Evolutionary conservation across 2,888 invertebrate species (phyloP).

Genomic region (Drosophila infuscata): DNA sequence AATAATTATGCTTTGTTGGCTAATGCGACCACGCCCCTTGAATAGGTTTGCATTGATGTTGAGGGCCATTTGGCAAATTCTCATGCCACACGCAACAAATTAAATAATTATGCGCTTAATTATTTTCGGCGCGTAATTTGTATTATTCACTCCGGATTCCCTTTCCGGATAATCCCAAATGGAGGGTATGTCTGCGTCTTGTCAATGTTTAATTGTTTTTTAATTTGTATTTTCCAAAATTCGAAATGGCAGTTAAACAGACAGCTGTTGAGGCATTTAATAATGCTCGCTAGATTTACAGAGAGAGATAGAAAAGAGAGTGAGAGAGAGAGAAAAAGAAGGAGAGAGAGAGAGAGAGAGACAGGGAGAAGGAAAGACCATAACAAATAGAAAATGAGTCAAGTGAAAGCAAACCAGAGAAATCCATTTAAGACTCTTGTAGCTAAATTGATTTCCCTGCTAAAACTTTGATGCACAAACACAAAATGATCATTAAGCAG

Average conservation of each 20-base stretch:
- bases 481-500: constrained; percentile 10
- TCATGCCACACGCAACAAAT: constrained; percentile 43
- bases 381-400: neutral
- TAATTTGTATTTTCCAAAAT: constrained; percentile 38
- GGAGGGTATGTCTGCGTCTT: neutral
- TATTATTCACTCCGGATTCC: constrained; percentile 26
- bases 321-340: neutral
- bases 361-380: neutral
- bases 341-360: neutral
- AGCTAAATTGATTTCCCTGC: constrained; percentile 38
- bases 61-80: constrained; percentile 17
- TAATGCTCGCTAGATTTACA: neutral
- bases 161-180: neutral
- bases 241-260: constrained; percentile 21
- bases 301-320: neutral
- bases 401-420: constrained; percentile 6
- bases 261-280: constrained; percentile 35
- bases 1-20: constrained; percentile 50
- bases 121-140: constrained; percentile 51
- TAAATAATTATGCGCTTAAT: constrained; percentile 72
- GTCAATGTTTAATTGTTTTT: constrained; percentile 44
- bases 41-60: constrained; percentile 8
- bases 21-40: constrained; percentile 42
- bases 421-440: constrained; percentile 41
- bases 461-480: constrained; percentile 18